Conservation (phyloP, 2,888 invertebrate species). For the Ormyrus rosae region DNA sequence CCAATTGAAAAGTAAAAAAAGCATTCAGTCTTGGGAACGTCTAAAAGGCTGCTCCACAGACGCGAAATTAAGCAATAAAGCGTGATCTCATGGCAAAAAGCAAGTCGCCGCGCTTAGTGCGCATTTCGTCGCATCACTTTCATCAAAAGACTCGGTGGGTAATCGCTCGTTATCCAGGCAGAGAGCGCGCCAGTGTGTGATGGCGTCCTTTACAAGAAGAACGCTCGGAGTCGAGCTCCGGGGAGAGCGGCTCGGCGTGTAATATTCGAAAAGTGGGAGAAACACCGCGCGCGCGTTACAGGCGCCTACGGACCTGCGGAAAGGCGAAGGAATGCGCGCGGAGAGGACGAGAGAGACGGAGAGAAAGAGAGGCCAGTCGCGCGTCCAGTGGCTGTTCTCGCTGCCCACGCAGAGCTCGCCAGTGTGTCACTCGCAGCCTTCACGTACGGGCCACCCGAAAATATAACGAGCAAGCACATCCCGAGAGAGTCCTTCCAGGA, state of each 20-base stretch:
- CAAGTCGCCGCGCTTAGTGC: too few relatives aligned
- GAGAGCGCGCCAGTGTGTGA: background rate
- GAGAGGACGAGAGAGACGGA: conserved; percentile 26
- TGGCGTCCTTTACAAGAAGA: conserved; percentile 3
- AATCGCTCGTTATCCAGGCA: too few relatives aligned
- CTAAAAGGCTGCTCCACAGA: too few relatives aligned
- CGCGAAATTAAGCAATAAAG: too few relatives aligned
- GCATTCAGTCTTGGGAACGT: too few relatives aligned
- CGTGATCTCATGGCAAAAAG: too few relatives aligned
- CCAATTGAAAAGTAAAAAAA: too few relatives aligned
- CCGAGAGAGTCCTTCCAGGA: background rate
- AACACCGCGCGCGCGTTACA: background rate
- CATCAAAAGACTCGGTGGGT: too few relatives aligned
- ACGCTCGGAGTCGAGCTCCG: background rate
- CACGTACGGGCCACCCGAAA: conserved; percentile 8
- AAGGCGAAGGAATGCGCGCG: conserved; percentile 3
- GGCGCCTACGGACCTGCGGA: background rate
- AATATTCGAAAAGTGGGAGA: conserved; percentile 34
- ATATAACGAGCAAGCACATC: background rate
- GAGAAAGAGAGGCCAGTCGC: conserved; percentile 13
- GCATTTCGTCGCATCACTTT: too few relatives aligned
- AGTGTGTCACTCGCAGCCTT: conserved; percentile 50
- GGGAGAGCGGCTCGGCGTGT: background rate
- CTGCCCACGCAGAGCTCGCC: conserved; percentile 27
- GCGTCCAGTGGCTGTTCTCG: background rate